Evolutionary conservation across 2,113 vertebrate species (phyloP).

Genomic region (Prionailurus viverrinus): DNA sequence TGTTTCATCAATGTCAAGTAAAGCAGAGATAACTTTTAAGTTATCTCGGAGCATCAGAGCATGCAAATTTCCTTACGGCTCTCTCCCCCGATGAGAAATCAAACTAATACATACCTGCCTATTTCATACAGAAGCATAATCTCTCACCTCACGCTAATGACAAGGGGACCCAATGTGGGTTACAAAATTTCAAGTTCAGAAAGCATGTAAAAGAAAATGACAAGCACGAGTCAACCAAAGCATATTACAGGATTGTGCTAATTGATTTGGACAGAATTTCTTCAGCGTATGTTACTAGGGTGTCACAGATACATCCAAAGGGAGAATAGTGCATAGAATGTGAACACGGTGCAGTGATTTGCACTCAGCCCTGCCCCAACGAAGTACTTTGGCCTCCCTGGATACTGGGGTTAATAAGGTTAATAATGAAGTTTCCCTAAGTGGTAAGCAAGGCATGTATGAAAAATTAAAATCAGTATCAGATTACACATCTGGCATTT

Average conservation of each 20-base stretch:
- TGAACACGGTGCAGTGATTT: neutral
- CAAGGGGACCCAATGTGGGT: neutral
- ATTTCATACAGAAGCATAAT: conserved; percentile 43
- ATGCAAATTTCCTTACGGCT: conserved; percentile 73
- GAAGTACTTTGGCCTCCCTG: neutral
- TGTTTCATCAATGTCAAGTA: conserved; percentile 78
- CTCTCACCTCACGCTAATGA: conserved; percentile 55
- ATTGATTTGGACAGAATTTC: conserved; percentile 55
- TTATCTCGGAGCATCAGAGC: conserved; percentile 42
- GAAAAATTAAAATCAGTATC: neutral
- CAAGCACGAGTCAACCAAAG: conserved; percentile 31
- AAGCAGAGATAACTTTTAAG: conserved; percentile 75
- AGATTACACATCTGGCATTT: neutral
- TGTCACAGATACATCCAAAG: neutral
- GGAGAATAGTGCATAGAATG: neutral
- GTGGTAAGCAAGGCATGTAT: neutral
- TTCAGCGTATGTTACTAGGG: neutral
- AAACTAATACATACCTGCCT: conserved; percentile 53
- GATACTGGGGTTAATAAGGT: neutral
- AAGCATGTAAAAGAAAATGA: conserved; percentile 60
- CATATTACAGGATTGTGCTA: neutral
- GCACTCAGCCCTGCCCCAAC: neutral
- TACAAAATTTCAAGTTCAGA: conserved; percentile 45
- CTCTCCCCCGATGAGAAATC: conserved; percentile 59
- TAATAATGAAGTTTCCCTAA: neutral